These are phyloP conservation scores for Varecia variegata DNA, from an alignment of 2,797 vertebrate genomes.

Conservation along the genomic window DNA sequence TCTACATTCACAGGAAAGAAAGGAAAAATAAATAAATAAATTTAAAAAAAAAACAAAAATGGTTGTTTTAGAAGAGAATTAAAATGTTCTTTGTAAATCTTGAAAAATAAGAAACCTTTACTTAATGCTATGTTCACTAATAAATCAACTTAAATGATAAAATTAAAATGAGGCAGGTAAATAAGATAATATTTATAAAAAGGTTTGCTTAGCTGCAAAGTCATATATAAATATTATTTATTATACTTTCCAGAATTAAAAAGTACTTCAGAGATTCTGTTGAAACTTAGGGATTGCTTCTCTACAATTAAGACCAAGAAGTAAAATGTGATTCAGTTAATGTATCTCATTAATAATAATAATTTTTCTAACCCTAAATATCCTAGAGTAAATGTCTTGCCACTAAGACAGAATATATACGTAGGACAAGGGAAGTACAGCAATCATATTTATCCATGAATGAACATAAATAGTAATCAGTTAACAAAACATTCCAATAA, in stretches of 20 bases:
- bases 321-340: conserved; percentile 28
- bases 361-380: conserved; percentile 7
- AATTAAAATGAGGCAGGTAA: conserved; percentile 26
- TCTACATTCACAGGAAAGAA: too few species aligned
- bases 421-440: not conserved
- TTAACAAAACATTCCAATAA: not conserved
- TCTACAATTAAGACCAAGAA: not conserved
- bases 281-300: not conserved
- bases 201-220: not conserved
- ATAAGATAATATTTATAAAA: conserved; percentile 19
- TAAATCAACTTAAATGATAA: conserved; percentile 11
- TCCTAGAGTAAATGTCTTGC: not conserved
- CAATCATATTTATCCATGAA: not conserved
- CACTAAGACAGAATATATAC: not conserved
- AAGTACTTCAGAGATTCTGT: conserved; percentile 6
- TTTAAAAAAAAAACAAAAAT: not conserved
- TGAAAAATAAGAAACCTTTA: not conserved
- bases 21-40: too few species aligned
- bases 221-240: not conserved
- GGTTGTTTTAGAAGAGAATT: not conserved
- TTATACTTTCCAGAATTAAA: not conserved
- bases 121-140: not conserved
- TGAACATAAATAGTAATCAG: not conserved
- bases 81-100: not conserved
- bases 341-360: not conserved